Conservation (phyloP, 2,888 invertebrate genomes). For the Acleris laterana region DNA sequence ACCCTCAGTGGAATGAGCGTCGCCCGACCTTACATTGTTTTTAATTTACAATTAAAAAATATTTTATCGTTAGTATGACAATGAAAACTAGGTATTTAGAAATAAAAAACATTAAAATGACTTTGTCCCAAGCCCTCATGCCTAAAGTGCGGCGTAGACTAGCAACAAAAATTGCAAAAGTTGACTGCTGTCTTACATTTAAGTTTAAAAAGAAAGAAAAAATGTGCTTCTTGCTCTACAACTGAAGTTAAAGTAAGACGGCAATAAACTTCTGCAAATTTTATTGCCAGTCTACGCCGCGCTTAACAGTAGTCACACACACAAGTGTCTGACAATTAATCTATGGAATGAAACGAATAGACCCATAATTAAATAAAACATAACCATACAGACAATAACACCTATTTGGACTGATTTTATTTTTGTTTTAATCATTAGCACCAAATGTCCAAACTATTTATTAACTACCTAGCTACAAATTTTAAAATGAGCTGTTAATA, state of each 20-base stretch:
- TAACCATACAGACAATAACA: conserved; percentile 38
- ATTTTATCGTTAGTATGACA: conserved; percentile 24
- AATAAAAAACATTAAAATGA: conserved; percentile 12
- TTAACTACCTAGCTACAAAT: conserved; percentile 66
- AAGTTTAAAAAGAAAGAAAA: too few relatives aligned
- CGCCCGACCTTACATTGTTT: too few relatives aligned
- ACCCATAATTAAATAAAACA: conserved; percentile 18
- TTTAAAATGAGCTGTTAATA: conserved; percentile 39
- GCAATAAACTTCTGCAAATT: too few relatives aligned
- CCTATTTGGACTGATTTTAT: conserved; percentile 66
- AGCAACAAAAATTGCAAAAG: too few relatives aligned
- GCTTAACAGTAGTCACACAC: too few relatives aligned
- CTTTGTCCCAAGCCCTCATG: conserved; percentile 21
- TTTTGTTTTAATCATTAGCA: conserved; percentile 66
- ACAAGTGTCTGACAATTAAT: conserved; percentile 18
- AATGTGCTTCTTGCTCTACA: too few relatives aligned
- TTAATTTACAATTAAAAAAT: conserved; percentile 13
- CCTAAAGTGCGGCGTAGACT: too few relatives aligned
- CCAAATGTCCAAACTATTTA: conserved; percentile 76
- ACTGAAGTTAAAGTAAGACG: too few relatives aligned
- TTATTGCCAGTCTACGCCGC: too few relatives aligned
- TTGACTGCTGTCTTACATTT: too few relatives aligned
- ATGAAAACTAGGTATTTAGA: conserved; percentile 18
- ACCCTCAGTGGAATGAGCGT: too few relatives aligned
- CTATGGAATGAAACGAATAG: conserved; percentile 21